phyloP scores from a whole-genome alignment of 2,113 vertebrate species.

The Chloroceryle aenea region DNA sequence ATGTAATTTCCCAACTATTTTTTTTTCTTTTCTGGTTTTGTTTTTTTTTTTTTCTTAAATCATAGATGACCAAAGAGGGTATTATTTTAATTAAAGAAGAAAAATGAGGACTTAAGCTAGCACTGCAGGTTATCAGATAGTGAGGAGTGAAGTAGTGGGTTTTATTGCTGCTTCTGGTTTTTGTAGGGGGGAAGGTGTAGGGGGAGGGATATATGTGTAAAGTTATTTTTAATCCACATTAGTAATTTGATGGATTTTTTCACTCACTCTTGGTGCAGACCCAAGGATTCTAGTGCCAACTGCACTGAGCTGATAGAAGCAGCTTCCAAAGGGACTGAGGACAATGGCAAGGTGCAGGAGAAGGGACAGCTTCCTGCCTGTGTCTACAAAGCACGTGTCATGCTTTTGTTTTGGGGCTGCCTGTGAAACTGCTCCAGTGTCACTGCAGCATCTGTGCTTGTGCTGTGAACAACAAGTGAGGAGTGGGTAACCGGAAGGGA shows the following conservation, averaged over 20 bases:
- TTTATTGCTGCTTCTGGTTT: neutral
- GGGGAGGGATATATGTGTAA: neutral
- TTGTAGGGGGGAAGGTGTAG: no score
- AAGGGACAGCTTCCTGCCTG: neutral
- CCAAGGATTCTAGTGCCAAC: neutral
- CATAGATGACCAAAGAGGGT: constrained; percentile 12
- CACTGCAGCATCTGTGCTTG: neutral
- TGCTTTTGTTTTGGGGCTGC: neutral
- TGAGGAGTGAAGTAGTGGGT: constrained; percentile 24
- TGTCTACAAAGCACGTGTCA: neutral
- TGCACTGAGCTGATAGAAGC: constrained; percentile 1
- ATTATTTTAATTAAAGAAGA: constrained; percentile 46
- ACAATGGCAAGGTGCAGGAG: neutral
- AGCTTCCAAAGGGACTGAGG: neutral
- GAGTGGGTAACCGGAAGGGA: neutral
- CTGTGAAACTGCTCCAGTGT: neutral
- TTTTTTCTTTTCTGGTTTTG: neutral
- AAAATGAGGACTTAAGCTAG: neutral
- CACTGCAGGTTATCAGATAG: constrained; percentile 59
- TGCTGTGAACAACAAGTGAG: neutral
- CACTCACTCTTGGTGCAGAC: neutral
- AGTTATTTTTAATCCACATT: constrained; percentile 72
- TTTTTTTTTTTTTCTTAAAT: neutral
- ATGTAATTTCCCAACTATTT: constrained; percentile 12
- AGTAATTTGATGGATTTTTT: constrained; percentile 63